Base-by-base conservation (phyloP, 35 echinoderm and acorn worm genomes). In the Holothuria glaberrima region DNA sequence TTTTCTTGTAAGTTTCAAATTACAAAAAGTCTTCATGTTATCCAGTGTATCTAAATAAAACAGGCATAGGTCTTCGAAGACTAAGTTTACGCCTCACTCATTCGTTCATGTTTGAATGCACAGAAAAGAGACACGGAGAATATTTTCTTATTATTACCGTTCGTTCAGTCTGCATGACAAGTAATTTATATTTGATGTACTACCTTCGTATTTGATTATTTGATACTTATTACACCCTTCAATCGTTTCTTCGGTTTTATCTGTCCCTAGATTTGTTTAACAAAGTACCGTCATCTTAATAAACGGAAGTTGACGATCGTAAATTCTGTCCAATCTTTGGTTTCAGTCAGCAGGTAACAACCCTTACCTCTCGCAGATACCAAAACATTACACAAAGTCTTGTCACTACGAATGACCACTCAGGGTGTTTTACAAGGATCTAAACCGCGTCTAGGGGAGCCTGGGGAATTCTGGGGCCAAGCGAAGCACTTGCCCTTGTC, bases 331-430 rank as follows among this genome's bases (percentile, higher is more conserved):
- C 19, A 12, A 14, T 81, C 26, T 54, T 54, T 58, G 18, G 27
- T 17, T 61, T 6, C 57, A 28, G 19, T 48, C 6, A 14, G 5
- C 38, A 30, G 48, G 34, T 61, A 59, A 58, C 52, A 19, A 63
- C 59, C 57, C 29, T 2, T n/a, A 24, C 21, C 54, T 31, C 66
- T 29, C 66, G 22, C 22, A 26, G 52, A 46, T 84, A 18, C 57
- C 54, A 59, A 84, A 84, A 84, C 80, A 84, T 84, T 84, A 57
- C 57, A 84, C 80, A 84, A 84, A 61, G 59, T 63, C 28, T 31
- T 84, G 56, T 84, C 80, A 61, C 4, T 19, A 57, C 54, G 80
- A 84, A 63, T 84, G 80, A 61, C 80, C 80, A 63, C 54, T 59
- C 56, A 18, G 30, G 80, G 58, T 30, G 80, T 84, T 84, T 82